phyloP scores from a whole-genome alignment of 2,113 vertebrate species.

The Neopipo cinnamomea region DNA sequence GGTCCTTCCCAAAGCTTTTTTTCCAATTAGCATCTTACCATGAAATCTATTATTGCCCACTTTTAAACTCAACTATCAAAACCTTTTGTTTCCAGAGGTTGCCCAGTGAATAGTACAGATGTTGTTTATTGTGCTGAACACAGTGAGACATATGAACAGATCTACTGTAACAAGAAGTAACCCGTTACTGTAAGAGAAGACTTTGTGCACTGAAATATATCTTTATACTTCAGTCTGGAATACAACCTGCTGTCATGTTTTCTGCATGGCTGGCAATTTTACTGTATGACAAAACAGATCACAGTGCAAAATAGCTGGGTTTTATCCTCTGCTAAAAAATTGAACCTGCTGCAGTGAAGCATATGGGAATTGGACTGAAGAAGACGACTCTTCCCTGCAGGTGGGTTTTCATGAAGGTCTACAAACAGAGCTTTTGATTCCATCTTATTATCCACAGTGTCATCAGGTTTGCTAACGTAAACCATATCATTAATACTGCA shows the following conservation, averaged over 20 bases:
- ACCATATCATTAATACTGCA: neutral
- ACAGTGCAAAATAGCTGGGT: neutral
- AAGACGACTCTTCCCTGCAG: neutral
- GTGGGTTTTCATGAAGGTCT: neutral
- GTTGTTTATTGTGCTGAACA: constrained; percentile 1
- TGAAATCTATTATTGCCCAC: neutral
- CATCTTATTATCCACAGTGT: neutral
- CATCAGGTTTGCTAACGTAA: neutral
- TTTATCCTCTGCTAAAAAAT: neutral
- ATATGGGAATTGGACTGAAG: neutral
- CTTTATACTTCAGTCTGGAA: neutral
- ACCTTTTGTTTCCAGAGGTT: neutral
- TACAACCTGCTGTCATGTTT: neutral
- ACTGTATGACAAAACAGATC: neutral
- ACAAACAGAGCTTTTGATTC: neutral
- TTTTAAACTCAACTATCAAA: neutral
- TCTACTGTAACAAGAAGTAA: constrained; percentile 6
- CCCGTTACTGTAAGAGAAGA: neutral
- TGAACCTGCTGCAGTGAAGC: neutral
- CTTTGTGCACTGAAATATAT: neutral
- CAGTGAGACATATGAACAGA: neutral
- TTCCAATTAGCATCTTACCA: neutral
- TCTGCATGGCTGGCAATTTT: neutral
- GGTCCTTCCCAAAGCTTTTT: neutral
- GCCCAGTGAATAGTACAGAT: neutral